Base-by-base conservation (phyloP, 2,888 invertebrate species). In the Torymus texanus region DNA sequence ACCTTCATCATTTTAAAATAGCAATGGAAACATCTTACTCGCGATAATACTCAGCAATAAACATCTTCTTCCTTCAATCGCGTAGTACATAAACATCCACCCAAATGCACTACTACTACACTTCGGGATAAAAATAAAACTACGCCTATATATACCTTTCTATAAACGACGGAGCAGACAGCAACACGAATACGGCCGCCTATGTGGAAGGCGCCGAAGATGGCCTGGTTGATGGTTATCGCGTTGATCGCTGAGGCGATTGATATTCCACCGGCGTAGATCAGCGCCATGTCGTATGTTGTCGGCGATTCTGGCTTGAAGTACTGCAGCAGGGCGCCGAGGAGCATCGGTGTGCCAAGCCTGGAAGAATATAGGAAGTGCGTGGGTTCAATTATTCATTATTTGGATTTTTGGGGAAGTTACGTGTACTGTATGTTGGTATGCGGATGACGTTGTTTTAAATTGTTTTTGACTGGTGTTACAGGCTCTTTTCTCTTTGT, bases 151-250 rank as follows among this genome's bases (percentile, higher is more conserved):
- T 41, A 41, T 41, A 96, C 96, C 94, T 97, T 97, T 91, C 96
- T 93, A 87, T 96, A 97, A 77, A 97, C 93, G 14, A 97, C 91
- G 2, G 96, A 95, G 87, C 96, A 96, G 72, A 95, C 94, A 0
- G 97, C 95, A 0, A 96, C 93, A 83, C 97, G 92, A 73, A 96
- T 93, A 90, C 94, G 93, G 94, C 96, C 95, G 50, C 97, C 97
- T 65, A 95, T 93, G 86, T 95, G 94, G 85, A 94, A 94, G 8
- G 94, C 94, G 75, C 92, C 92, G 87, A 93, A 93, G 53, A 94
- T 91, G 71, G 93, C 92, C 87, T 95, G 94, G 88, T 94, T 94
- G 85, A 93, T 92, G 16, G 93, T 90, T 83, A 95, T 91, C 14
- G 93, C 93, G 84, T 92, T 93, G 24, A 89, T 14, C 2, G 86